These are phyloP conservation scores for Iphiclides podalirius DNA, from an alignment of 2,888 invertebrate species.

Conservation along the genomic window DNA sequence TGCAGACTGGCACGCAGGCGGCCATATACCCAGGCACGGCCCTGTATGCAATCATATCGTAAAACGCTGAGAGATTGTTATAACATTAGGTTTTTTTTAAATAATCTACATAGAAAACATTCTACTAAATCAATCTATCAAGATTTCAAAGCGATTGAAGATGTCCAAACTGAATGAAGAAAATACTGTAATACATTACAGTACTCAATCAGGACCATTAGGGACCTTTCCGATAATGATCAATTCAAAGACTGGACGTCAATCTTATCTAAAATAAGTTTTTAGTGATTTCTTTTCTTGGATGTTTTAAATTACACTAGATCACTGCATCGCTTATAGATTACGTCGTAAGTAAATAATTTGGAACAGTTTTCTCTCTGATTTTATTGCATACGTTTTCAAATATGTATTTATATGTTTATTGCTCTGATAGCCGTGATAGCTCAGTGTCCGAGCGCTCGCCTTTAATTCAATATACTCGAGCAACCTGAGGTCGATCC, in stretches of 20 bases:
- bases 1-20: no score
- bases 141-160: constrained; percentile 28
- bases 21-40: no score
- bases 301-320: constrained; percentile 6
- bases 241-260: constrained; percentile 21
- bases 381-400: no score
- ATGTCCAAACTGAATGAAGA: constrained; percentile 26
- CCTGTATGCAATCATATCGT: no score
- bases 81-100: no score
- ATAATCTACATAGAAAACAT: neutral
- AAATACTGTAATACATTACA: constrained; percentile 27
- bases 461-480: no score
- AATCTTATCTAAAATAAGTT: constrained; percentile 19
- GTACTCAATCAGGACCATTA: constrained; percentile 25
- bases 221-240: constrained; percentile 27
- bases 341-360: neutral
- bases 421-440: no score
- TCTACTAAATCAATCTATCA: constrained; percentile 23
- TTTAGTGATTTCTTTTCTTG: constrained; percentile 17
- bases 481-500: no score
- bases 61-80: no score
- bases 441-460: no score
- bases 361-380: no score
- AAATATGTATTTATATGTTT: no score
- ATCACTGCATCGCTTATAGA: neutral